A percentile compares a stretch with the other conserved stretches of the same genome.
Conservation (phyloP, 2,113 vertebrate genomes). For the Panthera uncia region DNA sequence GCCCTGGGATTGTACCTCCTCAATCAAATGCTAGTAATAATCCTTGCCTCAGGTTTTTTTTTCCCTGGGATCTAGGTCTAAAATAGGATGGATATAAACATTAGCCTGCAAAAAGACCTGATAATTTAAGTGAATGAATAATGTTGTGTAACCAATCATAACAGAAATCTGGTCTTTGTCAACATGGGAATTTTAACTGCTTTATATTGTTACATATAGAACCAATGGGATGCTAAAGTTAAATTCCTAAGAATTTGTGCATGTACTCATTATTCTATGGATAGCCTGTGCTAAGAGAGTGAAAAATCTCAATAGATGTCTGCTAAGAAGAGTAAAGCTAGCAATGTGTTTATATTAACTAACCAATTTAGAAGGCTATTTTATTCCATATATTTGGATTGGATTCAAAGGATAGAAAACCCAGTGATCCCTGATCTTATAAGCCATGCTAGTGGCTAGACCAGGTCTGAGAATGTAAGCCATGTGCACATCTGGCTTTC, state of each 20-base stretch:
- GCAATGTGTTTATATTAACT: background rate
- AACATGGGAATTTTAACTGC: background rate
- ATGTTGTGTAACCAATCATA: background rate
- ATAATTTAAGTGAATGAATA: constrained; percentile 10
- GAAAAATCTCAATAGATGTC: background rate
- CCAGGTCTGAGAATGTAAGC: background rate
- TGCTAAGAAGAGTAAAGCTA: background rate
- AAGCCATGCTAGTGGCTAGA: background rate
- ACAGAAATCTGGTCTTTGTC: background rate
- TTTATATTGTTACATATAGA: background rate
- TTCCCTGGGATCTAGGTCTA: background rate
- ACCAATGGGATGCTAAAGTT: background rate
- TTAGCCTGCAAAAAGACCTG: background rate
- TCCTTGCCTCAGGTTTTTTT: background rate
- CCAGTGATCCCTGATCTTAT: background rate
- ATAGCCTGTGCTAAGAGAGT: background rate
- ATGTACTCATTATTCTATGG: background rate
- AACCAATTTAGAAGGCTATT: background rate
- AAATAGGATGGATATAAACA: background rate
- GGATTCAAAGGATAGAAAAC: background rate
- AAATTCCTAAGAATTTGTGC: background rate
- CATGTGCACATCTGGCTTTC: rapidly evolving
- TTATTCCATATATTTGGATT: background rate
- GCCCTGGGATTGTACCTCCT: background rate
- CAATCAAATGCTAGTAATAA: background rate